Evolutionary conservation across 1,140 invertebrate genomes (phyloP), one percentile per base, ranked within the genome.

Genomic region (Tetramorium simillimum): DNA sequence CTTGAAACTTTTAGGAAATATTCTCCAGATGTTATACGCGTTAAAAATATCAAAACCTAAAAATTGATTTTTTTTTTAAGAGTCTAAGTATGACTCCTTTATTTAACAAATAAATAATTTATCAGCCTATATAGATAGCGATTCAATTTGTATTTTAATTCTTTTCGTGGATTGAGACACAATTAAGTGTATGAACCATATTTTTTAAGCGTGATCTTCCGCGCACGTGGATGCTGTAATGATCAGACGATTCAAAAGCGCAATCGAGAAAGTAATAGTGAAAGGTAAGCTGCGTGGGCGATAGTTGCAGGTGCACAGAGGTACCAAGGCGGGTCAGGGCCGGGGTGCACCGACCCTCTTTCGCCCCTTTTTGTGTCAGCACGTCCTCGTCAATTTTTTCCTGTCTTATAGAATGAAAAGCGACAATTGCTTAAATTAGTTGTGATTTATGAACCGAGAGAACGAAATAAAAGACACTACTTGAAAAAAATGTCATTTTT

Each of bases 261-360:
- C 86, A 85, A 88, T 92, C 88, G 93, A 94, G 93, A 94, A 94
- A 94, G 93, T 93, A 76, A 90, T 81, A 92, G 91, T 93, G 92
- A 94, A 94, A 94, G 92, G 92, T 90, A 93, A 88, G 62, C 62
- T 87, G 90, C 87, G 93, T 94, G 89, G 93, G 93, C 93, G 91
- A 89, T 37, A 90, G 82, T 88, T 89, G 89, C 93, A 93, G 93
- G 92, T 93, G 92, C 89, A 89, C 92, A 84, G 78, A 80, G 37
- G 76, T 90, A 56, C n/a, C 67, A 24, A 37, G 65, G 33, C 65
- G 70, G 89, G 88, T 91, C 91, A 88, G 81, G 60, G 67, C 24
- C 73, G 73, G 24, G 63, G 49, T 69, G 14, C 53, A 10, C 21
- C 51, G 65, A 70, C 33, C 51, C 18, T 56, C 72, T 62, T 9